These are phyloP conservation scores for Patella pellucida DNA, from an alignment of 2,888 invertebrate species.

Conservation along the genomic window DNA sequence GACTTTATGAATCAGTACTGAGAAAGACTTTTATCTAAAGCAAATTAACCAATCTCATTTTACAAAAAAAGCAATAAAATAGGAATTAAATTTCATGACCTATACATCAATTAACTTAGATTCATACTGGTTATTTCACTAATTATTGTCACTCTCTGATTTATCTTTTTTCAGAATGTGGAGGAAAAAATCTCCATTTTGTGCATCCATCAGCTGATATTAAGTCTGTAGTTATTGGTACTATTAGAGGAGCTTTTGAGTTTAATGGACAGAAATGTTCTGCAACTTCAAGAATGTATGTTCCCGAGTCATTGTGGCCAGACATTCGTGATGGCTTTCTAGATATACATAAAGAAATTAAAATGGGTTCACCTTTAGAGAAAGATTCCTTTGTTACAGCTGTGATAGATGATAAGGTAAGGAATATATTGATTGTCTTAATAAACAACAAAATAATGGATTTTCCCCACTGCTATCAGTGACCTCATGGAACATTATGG, in stretches of 20 bases:
- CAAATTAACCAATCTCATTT: neutral
- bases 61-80: neutral
- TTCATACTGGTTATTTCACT: neutral
- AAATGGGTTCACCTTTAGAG: slow-evolving; percentile 86
- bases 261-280: slow-evolving; percentile 97
- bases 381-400: slow-evolving; percentile 87
- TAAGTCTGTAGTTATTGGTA: slow-evolving; percentile 83
- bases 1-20: neutral
- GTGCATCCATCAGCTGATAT: slow-evolving; percentile 92
- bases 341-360: slow-evolving; percentile 80
- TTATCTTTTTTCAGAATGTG: slow-evolving; percentile 83
- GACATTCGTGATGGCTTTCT: slow-evolving; percentile 79
- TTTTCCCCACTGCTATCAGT: no score
- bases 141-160: no score
- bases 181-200: slow-evolving; percentile 99
- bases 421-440: no score
- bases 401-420: slow-evolving; percentile 91
- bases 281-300: slow-evolving; percentile 96
- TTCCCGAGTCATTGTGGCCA: slow-evolving; percentile 90
- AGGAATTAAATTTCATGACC: neutral
- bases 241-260: slow-evolving; percentile 94
- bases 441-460: no score
- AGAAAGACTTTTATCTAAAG: neutral
- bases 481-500: neutral
- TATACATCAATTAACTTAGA: neutral